A percentile compares a stretch with the other conserved stretches of the same genome.
Conservation (phyloP, 2,113 vertebrate species). For the Rhabdomys dilectus region DNA sequence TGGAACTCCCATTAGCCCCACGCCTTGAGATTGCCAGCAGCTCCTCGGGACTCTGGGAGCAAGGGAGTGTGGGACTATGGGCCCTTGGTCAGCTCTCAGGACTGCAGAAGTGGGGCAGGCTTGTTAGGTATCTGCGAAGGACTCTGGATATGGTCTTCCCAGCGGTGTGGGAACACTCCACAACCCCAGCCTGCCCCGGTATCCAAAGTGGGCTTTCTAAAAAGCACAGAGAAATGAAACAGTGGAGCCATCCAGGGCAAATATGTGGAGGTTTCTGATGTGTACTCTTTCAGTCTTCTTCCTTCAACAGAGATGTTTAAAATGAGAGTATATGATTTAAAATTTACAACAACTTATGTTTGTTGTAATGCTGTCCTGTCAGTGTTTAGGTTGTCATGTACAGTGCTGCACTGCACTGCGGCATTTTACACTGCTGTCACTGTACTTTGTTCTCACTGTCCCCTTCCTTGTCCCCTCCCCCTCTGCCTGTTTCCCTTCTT, state of each 20-base stretch:
- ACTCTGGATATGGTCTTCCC: background rate
- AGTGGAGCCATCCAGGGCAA: background rate
- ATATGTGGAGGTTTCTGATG: background rate
- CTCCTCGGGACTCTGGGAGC: background rate
- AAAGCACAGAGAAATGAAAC: constrained; percentile 55
- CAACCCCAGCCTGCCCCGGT: background rate
- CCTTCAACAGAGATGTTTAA: constrained; percentile 15
- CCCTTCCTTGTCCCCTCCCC: background rate
- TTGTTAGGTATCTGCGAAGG: background rate
- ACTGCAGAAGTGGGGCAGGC: background rate
- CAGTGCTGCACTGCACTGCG: background rate
- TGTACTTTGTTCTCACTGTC: background rate
- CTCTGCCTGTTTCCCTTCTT: background rate
- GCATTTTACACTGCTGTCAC: background rate
- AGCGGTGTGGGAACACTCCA: background rate
- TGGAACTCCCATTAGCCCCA: background rate
- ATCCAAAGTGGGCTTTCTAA: background rate
- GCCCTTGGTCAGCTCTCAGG: background rate
- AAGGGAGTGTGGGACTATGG: background rate
- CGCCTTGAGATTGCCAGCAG: background rate
- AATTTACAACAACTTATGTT: background rate
- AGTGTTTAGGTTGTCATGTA: background rate
- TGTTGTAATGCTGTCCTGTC: background rate
- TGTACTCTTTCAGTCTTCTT: background rate
- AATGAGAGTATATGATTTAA: constrained; percentile 32